phyloP scores from a whole-genome alignment of 2,113 vertebrate genomes.

The Felis chaus region DNA sequence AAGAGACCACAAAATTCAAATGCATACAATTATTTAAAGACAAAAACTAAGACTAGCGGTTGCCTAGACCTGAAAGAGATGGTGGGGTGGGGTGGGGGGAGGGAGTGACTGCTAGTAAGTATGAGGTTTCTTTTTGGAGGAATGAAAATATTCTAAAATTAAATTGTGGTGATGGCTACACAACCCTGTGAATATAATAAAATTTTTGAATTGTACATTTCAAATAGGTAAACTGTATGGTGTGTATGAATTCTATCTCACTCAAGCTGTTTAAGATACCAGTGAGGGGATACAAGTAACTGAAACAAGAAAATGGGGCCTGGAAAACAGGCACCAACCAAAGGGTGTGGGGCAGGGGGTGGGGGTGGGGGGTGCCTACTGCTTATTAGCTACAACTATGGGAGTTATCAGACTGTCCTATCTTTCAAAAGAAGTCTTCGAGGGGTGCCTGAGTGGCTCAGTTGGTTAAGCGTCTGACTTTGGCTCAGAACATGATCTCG shows the following conservation, averaged over 20 bases:
- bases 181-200: not conserved
- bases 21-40: not conserved
- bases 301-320: not conserved
- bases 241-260: not conserved
- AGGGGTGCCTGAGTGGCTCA: not conserved
- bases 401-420: not conserved
- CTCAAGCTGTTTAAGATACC: not conserved
- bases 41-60: not conserved
- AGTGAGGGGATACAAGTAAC: slow-evolving; percentile 2
- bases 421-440: not conserved
- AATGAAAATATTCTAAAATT: slow-evolving; percentile 14
- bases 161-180: not conserved
- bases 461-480: too few relatives aligned
- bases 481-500: too few relatives aligned
- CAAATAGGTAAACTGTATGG: not conserved
- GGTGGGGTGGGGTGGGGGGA: too few relatives aligned
- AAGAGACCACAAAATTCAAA: slow-evolving; percentile 25
- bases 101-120: not conserved
- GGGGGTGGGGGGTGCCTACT: not conserved
- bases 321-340: not conserved
- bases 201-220: not conserved
- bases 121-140: not conserved
- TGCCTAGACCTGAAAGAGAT: not conserved
- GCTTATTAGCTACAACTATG: not conserved
- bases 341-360: accelerated